Conservation (phyloP, 2,888 invertebrate species). For the Tillus elongatus region DNA sequence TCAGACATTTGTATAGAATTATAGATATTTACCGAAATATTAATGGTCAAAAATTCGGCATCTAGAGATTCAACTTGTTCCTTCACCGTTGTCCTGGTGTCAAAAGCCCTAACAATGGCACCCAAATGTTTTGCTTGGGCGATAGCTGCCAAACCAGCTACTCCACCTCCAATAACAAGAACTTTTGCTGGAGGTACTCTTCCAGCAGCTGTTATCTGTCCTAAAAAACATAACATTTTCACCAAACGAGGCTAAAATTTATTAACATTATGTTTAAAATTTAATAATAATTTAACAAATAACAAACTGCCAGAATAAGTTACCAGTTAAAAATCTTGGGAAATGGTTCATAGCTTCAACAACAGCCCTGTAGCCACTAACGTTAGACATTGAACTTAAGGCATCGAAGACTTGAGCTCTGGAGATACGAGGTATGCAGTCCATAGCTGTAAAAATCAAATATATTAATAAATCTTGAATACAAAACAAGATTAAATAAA, state of each 20-base stretch:
- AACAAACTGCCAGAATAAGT: slow-evolving; percentile 12
- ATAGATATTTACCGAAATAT: slow-evolving; percentile 62
- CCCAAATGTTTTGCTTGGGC: slow-evolving; percentile 84
- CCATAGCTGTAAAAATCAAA: slow-evolving; percentile 66
- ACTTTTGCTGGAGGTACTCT: slow-evolving; percentile 85
- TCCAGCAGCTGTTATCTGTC: slow-evolving; percentile 84
- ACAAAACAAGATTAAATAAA: too few species aligned
- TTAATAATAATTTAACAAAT: neutral
- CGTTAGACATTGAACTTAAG: slow-evolving; percentile 85
- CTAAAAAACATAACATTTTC: slow-evolving; percentile 43
- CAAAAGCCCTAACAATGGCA: slow-evolving; percentile 80
- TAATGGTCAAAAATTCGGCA: slow-evolving; percentile 76
- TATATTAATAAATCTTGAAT: too few species aligned
- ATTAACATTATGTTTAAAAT: neutral
- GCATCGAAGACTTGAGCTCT: slow-evolving; percentile 87
- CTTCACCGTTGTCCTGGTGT: slow-evolving; percentile 72
- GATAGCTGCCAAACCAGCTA: slow-evolving; percentile 78
- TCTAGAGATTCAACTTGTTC: slow-evolving; percentile 83
- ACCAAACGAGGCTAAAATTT: too few species aligned
- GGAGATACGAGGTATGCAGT: slow-evolving; percentile 78
- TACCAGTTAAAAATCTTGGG: slow-evolving; percentile 83
- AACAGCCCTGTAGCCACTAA: slow-evolving; percentile 80
- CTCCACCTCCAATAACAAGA: slow-evolving; percentile 81
- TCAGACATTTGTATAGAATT: too few species aligned
- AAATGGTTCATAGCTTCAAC: slow-evolving; percentile 83